Evolutionary conservation across 2,888 invertebrate species (phyloP), one percentile per base, ranked within the genome.

Genomic region (Tachina fera): DNA sequence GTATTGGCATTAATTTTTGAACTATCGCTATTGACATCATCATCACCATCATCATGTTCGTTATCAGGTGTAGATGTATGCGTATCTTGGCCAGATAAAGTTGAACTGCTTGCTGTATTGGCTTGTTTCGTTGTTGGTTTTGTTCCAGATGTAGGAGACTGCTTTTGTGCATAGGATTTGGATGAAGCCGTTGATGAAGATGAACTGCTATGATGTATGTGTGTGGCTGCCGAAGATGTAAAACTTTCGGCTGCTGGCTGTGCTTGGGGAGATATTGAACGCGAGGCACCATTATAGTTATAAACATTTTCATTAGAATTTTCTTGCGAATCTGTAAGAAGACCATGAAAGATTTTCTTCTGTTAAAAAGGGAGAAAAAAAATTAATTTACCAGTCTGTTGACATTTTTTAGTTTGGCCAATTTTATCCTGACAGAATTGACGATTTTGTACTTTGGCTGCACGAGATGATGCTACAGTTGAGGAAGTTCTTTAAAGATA

Each of bases 371-470:
- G 56, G 10, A 56, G 45, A 68, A 67, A 43, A n/a, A 19, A 60
- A 31, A 56, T 65, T 61, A 43, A 81, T 87, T 84, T 88, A 88
- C 88, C 89, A 83, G 88, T 89, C 86, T 89, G 89, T 88, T 88
- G 89, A 88, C 88, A 87, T 87, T 90, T 6, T 31, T 31, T 90
- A 87, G 74, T 90, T 90, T 91, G 91, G 88, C 90, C 90, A 89
- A 89, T 89, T 90, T 91, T 90, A 86, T 92, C 92, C 88, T 89
- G 92, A 89, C 91, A 90, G 89, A 91, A 89, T 91, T 92, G 92
- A 90, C 92, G 92, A 87, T 90, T 92, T 91, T 92, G 92, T 90
- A 91, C 91, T 91, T 92, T 92, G 87, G 91, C 89, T 84, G 91
- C 89, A 87, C 91, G 90, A 79, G 91, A 89, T 81, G 91, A 89